Base-by-base conservation (phyloP, 2,888 invertebrate species). In the Thumatha senex region DNA sequence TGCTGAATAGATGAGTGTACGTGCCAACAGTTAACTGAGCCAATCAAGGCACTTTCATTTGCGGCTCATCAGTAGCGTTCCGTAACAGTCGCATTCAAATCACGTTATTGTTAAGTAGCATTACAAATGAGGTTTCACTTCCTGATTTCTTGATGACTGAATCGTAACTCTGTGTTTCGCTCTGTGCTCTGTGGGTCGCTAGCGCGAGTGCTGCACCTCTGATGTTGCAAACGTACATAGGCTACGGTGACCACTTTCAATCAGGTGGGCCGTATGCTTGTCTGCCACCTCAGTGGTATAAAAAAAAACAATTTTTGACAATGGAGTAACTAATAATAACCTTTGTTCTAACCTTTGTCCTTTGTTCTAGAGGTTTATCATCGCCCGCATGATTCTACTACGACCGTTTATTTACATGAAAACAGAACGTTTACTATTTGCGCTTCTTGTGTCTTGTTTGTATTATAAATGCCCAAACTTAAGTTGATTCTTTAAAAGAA, bases 21-120 rank as follows among this genome's bases (percentile, higher is more conserved):
- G 89, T 90, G 89, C 85, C 80, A 72, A 78, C 78, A 67, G 81
- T 82, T 88, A 90, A 90, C 87, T 87, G 76, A 71, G 84, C 84
- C 86, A 89, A 89, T 90, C 81, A 56, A 64, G 66, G 60, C 72
- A 52, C 52, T 62, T 63, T 73, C 74, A 74, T 74, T 77, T 76
- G 78, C 60, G 77, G 77, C 70, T 59, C 70, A 67, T 75, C 76
- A 82, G 77, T 80, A 73, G 72, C 76, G 60, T 41, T 57, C 46
- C 44, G 46, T 51, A 56, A 45, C 56, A 47, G 45, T 54, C 14
- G 18, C 33, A 47, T 33, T 56, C 14, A 48, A 38, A 52, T 54
- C 34, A 56, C 13, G 11, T 45, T 44, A 40, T 56, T 36, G 35
- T 43, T 47, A 48, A 49, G 48, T 46, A 42, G 44, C 40, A 52